Conservation (phyloP, 2,888 invertebrate genomes). For the Busseola fusca region DNA sequence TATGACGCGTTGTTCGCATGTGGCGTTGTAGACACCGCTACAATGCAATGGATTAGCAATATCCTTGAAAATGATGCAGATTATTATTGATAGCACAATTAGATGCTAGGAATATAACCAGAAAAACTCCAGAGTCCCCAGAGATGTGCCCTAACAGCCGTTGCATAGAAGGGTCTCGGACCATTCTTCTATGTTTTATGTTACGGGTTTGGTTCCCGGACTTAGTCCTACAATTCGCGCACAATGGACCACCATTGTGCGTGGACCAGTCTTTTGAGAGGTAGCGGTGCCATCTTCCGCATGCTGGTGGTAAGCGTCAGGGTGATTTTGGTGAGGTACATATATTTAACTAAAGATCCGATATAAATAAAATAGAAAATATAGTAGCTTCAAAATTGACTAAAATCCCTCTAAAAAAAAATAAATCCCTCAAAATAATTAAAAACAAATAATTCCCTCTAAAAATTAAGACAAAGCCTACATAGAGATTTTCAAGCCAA, state of each 20-base stretch:
- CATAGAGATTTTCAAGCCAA: not conserved
- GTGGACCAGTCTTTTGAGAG: too few relatives aligned
- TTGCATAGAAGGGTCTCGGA: not conserved
- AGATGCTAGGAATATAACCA: not conserved
- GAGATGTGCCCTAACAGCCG: not conserved
- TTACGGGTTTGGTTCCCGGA: too few relatives aligned
- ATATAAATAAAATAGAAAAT: not conserved
- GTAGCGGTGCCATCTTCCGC: too few relatives aligned
- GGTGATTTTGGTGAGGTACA: not conserved
- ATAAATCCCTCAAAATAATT: too few relatives aligned
- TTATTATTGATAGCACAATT: not conserved
- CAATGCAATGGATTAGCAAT: not conserved
- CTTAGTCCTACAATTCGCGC: too few relatives aligned
- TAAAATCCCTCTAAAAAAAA: not conserved
- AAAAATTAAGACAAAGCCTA: too few relatives aligned
- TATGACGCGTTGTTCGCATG: too few relatives aligned
- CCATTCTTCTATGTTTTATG: too few relatives aligned
- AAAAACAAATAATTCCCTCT: too few relatives aligned
- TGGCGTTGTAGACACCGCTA: too few relatives aligned
- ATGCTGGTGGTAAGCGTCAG: not conserved
- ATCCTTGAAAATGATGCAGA: not conserved
- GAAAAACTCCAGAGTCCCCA: not conserved
- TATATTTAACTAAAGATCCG: not conserved
- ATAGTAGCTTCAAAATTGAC: not conserved
- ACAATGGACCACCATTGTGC: too few relatives aligned